These are phyloP conservation scores for Oxystoma pomonae DNA, from an alignment of 2,888 invertebrate species.

Conservation along the genomic window DNA sequence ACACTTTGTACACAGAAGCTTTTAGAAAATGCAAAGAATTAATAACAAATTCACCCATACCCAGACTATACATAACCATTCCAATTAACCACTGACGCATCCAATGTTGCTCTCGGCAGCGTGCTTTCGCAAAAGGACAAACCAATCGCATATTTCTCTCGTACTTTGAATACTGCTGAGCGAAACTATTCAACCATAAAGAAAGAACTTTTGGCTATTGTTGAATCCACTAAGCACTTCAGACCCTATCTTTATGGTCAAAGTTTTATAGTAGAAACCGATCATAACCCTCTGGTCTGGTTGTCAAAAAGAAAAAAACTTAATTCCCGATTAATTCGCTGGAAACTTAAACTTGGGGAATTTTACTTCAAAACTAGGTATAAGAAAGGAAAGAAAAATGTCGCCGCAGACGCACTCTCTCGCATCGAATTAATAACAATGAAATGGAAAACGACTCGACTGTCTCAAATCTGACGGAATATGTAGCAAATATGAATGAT, in stretches of 20 bases:
- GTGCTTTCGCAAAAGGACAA: constrained; percentile 26
- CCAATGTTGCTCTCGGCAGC: constrained; percentile 23
- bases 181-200: constrained; percentile 29
- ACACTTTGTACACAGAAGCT: constrained; percentile 4
- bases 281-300: constrained; percentile 3
- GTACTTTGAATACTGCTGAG: constrained; percentile 28
- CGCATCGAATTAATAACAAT: constrained; percentile 8
- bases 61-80: constrained; percentile 22
- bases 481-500: no score
- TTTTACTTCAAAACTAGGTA: constrained; percentile 17
- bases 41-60: constrained; percentile 24
- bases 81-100: constrained; percentile 27
- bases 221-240: constrained; percentile 28
- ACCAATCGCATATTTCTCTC: constrained; percentile 25
- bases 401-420: constrained; percentile 19
- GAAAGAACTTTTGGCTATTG: constrained; percentile 25
- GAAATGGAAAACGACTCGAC: no score
- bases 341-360: constrained; percentile 19
- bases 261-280: constrained; percentile 16
- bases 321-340: constrained; percentile 21
- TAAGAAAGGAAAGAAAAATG: constrained; percentile 17
- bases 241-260: constrained; percentile 26
- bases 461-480: no score
- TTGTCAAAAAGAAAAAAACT: constrained; percentile 21
- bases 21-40: constrained; percentile 28